These are phyloP conservation scores for Lampropteryx suffumata DNA, from an alignment of 2,888 invertebrate genomes.

Conservation along the genomic window DNA sequence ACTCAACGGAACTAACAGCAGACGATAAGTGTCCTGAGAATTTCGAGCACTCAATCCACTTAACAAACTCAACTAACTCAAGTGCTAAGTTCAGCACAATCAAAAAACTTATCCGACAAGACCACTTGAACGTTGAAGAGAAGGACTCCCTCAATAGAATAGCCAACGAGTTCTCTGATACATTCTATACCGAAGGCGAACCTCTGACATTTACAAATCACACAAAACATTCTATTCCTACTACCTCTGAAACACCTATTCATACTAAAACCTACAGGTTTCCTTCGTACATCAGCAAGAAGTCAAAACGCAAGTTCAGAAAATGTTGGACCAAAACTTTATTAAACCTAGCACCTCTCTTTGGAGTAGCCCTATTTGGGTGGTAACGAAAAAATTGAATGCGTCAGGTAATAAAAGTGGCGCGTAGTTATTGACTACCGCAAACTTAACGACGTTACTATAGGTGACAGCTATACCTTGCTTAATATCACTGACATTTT, in stretches of 20 bases:
- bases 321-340: slow-evolving; percentile 43
- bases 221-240: slow-evolving; percentile 48
- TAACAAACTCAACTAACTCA: background rate
- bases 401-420: slow-evolving; percentile 39
- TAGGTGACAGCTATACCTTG: slow-evolving; percentile 39
- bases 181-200: slow-evolving; percentile 44
- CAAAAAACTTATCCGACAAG: slow-evolving; percentile 1
- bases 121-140: slow-evolving; percentile 45
- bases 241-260: slow-evolving; percentile 39
- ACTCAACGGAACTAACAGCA: background rate
- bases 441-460: slow-evolving; percentile 40
- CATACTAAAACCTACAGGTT: slow-evolving; percentile 38
- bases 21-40: background rate
- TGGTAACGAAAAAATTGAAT: slow-evolving; percentile 44
- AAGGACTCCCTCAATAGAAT: slow-evolving; percentile 34
- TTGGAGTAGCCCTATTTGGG: slow-evolving; percentile 49
- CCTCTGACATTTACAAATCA: slow-evolving; percentile 34
- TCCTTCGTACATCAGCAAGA: slow-evolving; percentile 37
- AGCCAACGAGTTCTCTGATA: slow-evolving; percentile 41
- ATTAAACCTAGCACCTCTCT: slow-evolving; percentile 45
- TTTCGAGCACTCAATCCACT: background rate
- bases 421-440: no score
- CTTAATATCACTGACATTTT: slow-evolving; percentile 24
- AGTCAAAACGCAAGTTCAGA: slow-evolving; percentile 42
- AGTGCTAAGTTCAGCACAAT: no score